Conservation (phyloP, 2,797 vertebrate species). For the Leuciscus waleckii region DNA sequence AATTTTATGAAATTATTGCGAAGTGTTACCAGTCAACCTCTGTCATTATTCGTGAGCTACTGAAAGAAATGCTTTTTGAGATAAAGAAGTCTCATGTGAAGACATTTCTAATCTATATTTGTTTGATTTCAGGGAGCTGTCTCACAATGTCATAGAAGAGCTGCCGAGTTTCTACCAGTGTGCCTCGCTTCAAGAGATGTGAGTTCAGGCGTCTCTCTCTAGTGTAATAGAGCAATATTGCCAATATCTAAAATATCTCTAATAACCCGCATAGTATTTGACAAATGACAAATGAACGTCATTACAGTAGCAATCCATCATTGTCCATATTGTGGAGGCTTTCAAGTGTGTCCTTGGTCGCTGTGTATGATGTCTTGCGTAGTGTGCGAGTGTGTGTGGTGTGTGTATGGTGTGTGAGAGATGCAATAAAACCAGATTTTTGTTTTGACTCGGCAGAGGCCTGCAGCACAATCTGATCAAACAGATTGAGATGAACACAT, state of each 20-base stretch:
- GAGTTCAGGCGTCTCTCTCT: constrained; percentile 69
- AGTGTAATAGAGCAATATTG: background rate
- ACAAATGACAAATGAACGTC: constrained; percentile 27
- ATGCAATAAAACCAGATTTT: constrained; percentile 42
- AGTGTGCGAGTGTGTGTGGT: constrained; percentile 15
- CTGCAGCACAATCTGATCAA: constrained; percentile 91
- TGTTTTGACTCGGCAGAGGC: constrained; percentile 76
- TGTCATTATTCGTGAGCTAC: background rate
- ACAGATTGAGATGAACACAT: constrained; percentile 86
- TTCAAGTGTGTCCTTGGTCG: background rate
- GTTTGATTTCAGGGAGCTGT: constrained; percentile 84
- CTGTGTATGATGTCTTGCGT: background rate
- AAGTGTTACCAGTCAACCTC: background rate
- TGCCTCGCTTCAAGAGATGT: constrained; percentile 92
- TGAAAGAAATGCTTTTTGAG: background rate
- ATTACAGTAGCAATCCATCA: constrained; percentile 41
- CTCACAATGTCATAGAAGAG: constrained; percentile 89
- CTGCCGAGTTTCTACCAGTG: constrained; percentile 91
- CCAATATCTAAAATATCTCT: constrained; percentile 11
- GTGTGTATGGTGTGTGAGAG: background rate
- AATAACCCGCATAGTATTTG: constrained; percentile 7
- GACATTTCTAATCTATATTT: constrained; percentile 65
- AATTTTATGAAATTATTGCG: background rate
- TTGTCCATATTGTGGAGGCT: constrained; percentile 18
- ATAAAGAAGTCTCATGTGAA: background rate